These are phyloP conservation scores for Spodoptera littoralis DNA, from an alignment of 2,888 invertebrate genomes.

Conservation along the genomic window DNA sequence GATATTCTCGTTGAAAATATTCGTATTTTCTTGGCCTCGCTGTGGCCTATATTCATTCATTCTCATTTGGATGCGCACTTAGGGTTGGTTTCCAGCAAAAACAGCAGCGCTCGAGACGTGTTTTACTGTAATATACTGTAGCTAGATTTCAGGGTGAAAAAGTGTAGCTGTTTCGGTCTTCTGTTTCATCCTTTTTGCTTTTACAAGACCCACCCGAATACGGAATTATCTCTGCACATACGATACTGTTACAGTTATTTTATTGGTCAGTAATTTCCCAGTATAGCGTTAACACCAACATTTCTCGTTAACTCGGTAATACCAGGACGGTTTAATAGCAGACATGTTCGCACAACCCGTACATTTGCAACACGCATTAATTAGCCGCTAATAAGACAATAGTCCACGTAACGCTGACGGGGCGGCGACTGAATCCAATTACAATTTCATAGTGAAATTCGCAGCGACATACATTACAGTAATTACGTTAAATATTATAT, in stretches of 20 bases:
- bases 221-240: too few species aligned
- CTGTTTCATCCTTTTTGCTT: background rate
- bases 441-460: conserved; percentile 45
- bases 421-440: conserved; percentile 48
- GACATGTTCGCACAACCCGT: conserved; percentile 6
- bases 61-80: conserved; percentile 47
- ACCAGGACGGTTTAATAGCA: background rate
- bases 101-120: conserved; percentile 22
- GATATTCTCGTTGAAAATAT: conserved; percentile 41
- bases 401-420: conserved; percentile 18
- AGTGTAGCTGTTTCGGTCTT: conserved; percentile 1
- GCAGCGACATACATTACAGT: conserved; percentile 29
- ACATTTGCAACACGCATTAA: conserved; percentile 23
- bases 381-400: conserved; percentile 40
- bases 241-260: too few species aligned
- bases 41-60: conserved; percentile 46
- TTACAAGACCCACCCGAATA: too few species aligned
- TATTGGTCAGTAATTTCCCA: background rate
- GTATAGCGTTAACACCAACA: background rate
- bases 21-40: conserved; percentile 39
- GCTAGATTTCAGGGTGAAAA: conserved; percentile 18
- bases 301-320: conserved; percentile 11
- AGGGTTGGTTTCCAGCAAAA: conserved; percentile 31
- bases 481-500: conserved; percentile 31
- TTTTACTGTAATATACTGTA: conserved; percentile 31